Percentiles rank a stretch among this genome's conserved stretches.
Evolutionary conservation across 2,797 vertebrate genomes (phyloP).

Genomic region (Sylvia borin): DNA sequence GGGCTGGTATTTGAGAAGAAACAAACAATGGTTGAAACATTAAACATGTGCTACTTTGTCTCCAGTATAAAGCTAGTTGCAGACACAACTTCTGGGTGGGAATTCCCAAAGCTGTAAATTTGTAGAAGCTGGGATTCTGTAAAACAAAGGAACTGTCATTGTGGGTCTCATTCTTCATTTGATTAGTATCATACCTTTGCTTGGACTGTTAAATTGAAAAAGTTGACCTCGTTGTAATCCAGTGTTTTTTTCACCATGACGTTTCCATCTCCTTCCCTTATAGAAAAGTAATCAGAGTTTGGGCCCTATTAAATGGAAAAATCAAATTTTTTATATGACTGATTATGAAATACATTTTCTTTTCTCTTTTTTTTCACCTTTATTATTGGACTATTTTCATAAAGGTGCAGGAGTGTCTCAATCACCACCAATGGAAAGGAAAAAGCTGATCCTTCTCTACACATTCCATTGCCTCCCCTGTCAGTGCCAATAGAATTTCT

Average conservation of each 20-base stretch:
- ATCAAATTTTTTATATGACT: neutral
- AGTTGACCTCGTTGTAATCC: constrained; percentile 75
- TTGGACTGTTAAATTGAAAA: constrained; percentile 73
- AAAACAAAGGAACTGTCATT: neutral
- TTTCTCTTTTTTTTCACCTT: neutral
- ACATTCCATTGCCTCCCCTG: neutral
- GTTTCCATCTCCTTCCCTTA: constrained; percentile 67
- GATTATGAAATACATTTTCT: neutral
- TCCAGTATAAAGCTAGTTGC: neutral
- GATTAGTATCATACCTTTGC: constrained; percentile 57
- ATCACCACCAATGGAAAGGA: neutral
- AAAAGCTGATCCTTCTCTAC: neutral
- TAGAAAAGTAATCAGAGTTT: constrained; percentile 64
- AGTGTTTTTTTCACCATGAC: constrained; percentile 68
- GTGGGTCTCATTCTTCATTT: neutral
- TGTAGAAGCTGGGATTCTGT: neutral
- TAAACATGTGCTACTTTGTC: neutral
- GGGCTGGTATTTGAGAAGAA: neutral
- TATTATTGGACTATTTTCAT: neutral
- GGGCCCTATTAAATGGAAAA: constrained; percentile 66
- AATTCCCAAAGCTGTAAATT: neutral
- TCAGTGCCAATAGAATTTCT: neutral
- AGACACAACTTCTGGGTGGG: neutral
- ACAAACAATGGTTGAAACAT: neutral
- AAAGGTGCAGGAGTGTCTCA: neutral